These are phyloP conservation scores for Zosterops lateralis DNA, from an alignment of 2,113 vertebrate genomes.

Conservation along the genomic window DNA sequence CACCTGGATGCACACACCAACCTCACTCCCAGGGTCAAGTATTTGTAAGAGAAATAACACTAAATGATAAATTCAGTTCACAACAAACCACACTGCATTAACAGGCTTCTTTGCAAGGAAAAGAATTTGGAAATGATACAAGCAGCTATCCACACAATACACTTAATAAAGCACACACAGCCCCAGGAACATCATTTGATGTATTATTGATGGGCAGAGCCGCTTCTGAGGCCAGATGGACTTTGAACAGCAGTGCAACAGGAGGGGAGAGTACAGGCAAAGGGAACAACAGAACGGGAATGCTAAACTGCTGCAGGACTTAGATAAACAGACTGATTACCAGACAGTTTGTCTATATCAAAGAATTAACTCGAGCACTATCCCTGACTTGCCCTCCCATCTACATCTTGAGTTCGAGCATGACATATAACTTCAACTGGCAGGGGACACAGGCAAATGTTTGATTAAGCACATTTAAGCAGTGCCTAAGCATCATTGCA, in stretches of 20 bases:
- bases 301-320: neutral
- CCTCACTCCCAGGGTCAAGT: fast-evolving
- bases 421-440: fast-evolving
- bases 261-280: neutral
- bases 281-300: neutral
- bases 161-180: neutral
- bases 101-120: neutral
- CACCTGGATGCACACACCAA: fast-evolving
- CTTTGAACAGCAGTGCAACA: neutral
- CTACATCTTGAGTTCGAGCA: neutral
- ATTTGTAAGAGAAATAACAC: neutral
- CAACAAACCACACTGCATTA: fast-evolving
- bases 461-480: neutral
- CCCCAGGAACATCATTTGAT: neutral
- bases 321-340: neutral
- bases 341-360: neutral
- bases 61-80: neutral
- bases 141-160: neutral
- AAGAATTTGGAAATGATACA: neutral
- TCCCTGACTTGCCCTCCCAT: neutral
- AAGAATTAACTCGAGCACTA: neutral
- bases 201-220: neutral
- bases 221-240: fast-evolving
- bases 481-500: neutral
- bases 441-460: neutral